Evolutionary conservation across 2,113 vertebrate genomes (phyloP), one percentile per base, ranked within the genome.

Genomic region (Heterotis niloticus): DNA sequence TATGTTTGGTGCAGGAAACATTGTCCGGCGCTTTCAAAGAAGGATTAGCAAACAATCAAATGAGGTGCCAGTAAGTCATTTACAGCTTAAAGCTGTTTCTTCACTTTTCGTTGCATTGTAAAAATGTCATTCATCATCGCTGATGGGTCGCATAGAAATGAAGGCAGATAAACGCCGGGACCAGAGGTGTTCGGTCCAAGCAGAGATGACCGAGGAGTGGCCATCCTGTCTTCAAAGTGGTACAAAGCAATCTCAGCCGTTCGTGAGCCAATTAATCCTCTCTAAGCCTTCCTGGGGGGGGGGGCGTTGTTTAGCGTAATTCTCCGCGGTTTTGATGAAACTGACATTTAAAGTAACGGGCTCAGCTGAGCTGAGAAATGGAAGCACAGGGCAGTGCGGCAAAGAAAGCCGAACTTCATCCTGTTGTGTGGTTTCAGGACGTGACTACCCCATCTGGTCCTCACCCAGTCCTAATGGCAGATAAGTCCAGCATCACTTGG

Each of bases 1-100:
- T 10, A 77, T 34, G 68, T 57, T 0, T 57, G 7, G 20, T n/a
- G 16, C 75, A 26, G 23, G 81, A 57, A 54, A 62, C 76, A 29
- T 13, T 69, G 60, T 80, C n/a, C 44, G 57, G 77, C 59, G 57
- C 62, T 73, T 16, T 71, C 65, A 44, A 78, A 10, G 16, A 29
- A 44, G 29, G 66, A 51, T 16, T 64, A 64, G 17, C 14, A 59
- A 68, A 62, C n/a, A 60, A 24, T 62, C 24, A 24, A 76, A 17
- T 13, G 13, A 11, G 70, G 51, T 18, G 9, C 5, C 5, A 16
- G 51, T 74, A 64, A 54, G 54, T 74, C 60, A 28, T 79, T 73
- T 79, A 54, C 69, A 74, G 28, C 29, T 29, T 78, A 71, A 34
- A 54, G 29, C n/a, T n/a, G 16, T 24, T 73, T 73, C 34, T 16